Percentiles rank a stretch among this genome's conserved stretches.
Conservation (phyloP, 2,888 invertebrate species). For the Sarcophaga subvicina region DNA sequence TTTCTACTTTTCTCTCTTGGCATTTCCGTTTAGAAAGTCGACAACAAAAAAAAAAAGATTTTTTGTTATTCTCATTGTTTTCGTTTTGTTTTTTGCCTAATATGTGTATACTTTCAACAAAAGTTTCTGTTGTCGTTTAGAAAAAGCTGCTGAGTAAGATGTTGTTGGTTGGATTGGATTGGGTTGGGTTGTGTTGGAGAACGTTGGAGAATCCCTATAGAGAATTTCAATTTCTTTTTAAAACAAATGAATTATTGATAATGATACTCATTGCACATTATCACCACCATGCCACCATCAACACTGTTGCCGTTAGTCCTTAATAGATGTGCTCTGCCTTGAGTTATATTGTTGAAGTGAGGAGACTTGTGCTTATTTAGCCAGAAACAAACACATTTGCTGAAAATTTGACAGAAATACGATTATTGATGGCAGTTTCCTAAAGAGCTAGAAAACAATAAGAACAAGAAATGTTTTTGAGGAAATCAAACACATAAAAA, state of each 20-base stretch:
- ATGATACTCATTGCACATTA: slow-evolving; percentile 68
- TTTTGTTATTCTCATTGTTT: slow-evolving; percentile 6
- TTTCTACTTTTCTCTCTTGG: slow-evolving; percentile 31
- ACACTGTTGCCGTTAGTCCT: neutral
- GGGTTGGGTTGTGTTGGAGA: neutral
- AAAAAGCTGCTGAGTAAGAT: neutral
- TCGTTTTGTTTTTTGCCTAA: slow-evolving; percentile 8
- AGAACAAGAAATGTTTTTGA: slow-evolving; percentile 39
- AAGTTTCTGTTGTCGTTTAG: neutral
- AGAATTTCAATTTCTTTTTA: slow-evolving; percentile 56
- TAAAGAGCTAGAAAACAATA: neutral
- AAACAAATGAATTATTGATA: slow-evolving; percentile 70
- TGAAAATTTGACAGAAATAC: slow-evolving; percentile 71
- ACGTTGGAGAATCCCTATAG: slow-evolving; percentile 50
- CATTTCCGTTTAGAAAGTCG: slow-evolving; percentile 27
- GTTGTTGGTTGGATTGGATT: neutral
- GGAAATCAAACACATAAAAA: slow-evolving; percentile 43
- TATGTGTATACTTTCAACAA: neutral
- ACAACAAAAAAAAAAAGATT: neutral
- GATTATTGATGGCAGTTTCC: slow-evolving; percentile 70
- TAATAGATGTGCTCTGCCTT: neutral
- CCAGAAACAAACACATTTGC: slow-evolving; percentile 37
- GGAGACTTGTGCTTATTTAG: slow-evolving; percentile 5
- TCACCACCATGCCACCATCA: slow-evolving; percentile 22
- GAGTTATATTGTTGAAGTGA: neutral